Evolutionary conservation across 2,888 invertebrate species (phyloP).

Genomic region (Agrypnus murinus): DNA sequence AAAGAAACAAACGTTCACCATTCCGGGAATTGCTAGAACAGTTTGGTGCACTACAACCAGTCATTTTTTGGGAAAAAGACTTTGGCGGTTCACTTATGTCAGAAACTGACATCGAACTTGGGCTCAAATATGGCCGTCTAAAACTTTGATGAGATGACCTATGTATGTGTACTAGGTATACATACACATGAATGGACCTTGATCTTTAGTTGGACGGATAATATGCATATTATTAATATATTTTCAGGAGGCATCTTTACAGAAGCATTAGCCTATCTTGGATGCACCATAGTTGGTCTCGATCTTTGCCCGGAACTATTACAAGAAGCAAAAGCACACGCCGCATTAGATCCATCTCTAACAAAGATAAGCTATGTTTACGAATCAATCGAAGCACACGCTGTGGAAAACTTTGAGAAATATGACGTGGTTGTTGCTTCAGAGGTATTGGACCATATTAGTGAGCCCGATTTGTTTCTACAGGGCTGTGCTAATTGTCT

Average conservation of each 20-base stretch:
- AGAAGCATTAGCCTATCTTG: slow-evolving; percentile 79
- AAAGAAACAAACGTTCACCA: no score
- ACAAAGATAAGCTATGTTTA: slow-evolving; percentile 69
- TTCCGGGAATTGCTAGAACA: no score
- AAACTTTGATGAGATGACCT: no score
- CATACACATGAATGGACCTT: no score
- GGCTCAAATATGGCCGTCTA: no score
- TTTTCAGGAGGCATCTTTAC: slow-evolving; percentile 25
- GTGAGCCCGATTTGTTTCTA: slow-evolving; percentile 73
- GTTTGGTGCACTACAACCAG: no score
- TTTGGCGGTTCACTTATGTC: no score
- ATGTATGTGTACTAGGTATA: no score
- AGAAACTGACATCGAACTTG: no score
- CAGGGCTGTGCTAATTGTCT: slow-evolving; percentile 63
- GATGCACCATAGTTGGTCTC: slow-evolving; percentile 84
- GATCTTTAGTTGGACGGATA: no score
- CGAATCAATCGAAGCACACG: slow-evolving; percentile 74
- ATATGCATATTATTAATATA: no score
- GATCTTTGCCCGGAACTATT: slow-evolving; percentile 84
- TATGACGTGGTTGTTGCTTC: slow-evolving; percentile 80
- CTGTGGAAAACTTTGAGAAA: slow-evolving; percentile 56
- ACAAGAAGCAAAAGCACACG: slow-evolving; percentile 78
- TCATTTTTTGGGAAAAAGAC: no score
- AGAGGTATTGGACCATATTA: slow-evolving; percentile 81
- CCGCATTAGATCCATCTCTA: slow-evolving; percentile 65